phyloP scores from a whole-genome alignment of 2,113 vertebrate genomes.

The Chroicocephalus ridibundus region DNA sequence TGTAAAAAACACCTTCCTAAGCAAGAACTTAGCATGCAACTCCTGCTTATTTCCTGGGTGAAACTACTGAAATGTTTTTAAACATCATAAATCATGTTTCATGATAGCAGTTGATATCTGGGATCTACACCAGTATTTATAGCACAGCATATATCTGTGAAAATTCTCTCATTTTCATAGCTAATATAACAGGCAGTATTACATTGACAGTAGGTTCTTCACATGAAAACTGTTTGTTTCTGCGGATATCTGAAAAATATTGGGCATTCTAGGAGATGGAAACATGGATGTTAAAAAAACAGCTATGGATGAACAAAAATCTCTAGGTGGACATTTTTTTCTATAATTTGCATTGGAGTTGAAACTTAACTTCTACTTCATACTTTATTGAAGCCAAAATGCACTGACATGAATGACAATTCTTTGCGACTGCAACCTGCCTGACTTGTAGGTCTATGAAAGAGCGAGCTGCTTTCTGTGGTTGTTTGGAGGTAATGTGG shows the following conservation, averaged over 20 bases:
- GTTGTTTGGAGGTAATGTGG: neutral
- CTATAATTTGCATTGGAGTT: neutral
- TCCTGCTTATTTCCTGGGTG: neutral
- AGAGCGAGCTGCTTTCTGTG: neutral
- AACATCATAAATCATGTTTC: neutral
- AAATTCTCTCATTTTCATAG: neutral
- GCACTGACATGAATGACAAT: neutral
- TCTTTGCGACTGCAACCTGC: neutral
- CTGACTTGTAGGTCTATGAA: neutral
- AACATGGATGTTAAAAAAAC: neutral
- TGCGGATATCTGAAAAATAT: neutral
- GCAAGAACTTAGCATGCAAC: neutral
- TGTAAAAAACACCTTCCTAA: neutral
- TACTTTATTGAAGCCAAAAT: neutral
- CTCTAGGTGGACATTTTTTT: neutral
- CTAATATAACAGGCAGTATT: neutral
- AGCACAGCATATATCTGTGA: neutral
- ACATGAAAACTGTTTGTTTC: neutral
- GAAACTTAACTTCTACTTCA: neutral
- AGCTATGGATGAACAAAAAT: neutral
- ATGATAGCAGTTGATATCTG: neutral
- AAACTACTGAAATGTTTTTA: neutral
- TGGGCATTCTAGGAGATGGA: neutral
- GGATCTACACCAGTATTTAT: neutral
- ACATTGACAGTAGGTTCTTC: neutral